Percentiles rank a stretch among this genome's conserved stretches.
These are phyloP conservation scores for Penelope pileata DNA, from an alignment of 2,113 vertebrate species.

Conservation along the genomic window DNA sequence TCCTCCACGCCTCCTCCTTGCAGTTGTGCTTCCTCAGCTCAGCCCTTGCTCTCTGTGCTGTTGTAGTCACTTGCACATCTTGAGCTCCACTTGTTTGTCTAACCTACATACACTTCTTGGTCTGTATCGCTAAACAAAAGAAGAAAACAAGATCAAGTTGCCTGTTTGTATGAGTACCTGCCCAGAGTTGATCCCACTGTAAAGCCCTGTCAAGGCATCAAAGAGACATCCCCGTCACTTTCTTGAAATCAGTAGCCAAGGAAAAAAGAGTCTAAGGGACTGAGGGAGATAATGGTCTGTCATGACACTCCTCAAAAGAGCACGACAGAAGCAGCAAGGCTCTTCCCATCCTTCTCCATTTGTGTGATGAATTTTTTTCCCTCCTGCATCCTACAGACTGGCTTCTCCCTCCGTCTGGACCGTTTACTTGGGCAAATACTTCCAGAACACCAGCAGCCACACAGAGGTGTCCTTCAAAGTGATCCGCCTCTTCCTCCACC, in stretches of 20 bases:
- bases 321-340: not conserved
- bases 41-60: not conserved
- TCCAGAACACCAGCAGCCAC: slow-evolving; percentile 77
- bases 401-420: slow-evolving; percentile 87
- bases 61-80: not conserved
- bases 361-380: not conserved
- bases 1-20: not conserved
- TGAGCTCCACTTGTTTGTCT: not conserved
- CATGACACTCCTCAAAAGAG: not conserved
- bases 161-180: not conserved
- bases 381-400: slow-evolving; percentile 69
- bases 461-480: slow-evolving; percentile 87
- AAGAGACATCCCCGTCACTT: not conserved
- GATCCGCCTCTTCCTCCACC: slow-evolving; percentile 85
- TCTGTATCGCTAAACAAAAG: not conserved
- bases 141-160: not conserved
- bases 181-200: not conserved
- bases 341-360: not conserved
- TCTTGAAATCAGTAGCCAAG: not conserved
- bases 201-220: not conserved
- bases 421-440: slow-evolving; percentile 86
- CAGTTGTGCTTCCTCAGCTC: not conserved
- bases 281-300: not conserved
- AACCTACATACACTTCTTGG: not conserved
- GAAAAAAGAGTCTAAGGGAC: no score